Evolutionary conservation across 2,888 invertebrate species (phyloP).

Genomic region (Drosophila austrosaltans): DNA sequence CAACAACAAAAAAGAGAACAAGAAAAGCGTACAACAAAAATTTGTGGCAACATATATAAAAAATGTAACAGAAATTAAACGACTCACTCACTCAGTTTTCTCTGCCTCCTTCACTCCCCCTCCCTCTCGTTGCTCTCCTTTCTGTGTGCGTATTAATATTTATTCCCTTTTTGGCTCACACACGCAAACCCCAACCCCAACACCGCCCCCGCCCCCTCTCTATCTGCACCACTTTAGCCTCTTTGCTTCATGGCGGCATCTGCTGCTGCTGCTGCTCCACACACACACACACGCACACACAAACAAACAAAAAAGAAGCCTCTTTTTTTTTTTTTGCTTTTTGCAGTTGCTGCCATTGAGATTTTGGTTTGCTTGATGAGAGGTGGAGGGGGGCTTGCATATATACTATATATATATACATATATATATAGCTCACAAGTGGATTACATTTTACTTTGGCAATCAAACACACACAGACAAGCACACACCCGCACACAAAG

Average conservation of each 20-base stretch:
- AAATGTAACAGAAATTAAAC: conserved; percentile 72
- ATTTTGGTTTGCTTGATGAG: neutral
- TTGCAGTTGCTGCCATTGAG: neutral
- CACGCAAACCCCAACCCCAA: conserved; percentile 38
- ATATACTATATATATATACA: neutral
- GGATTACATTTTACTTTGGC: conserved; percentile 66
- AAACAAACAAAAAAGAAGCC: neutral
- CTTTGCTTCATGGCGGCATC: conserved; percentile 8
- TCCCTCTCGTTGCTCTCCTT: neutral
- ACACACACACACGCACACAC: neutral
- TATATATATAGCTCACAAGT: conserved; percentile 27
- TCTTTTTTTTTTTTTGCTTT: neutral
- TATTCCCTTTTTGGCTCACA: conserved; percentile 41
- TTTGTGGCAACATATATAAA: conserved; percentile 19
- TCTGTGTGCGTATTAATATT: conserved; percentile 36
- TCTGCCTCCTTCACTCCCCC: neutral
- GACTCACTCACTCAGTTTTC: conserved; percentile 47
- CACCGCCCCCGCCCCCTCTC: neutral
- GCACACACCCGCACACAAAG: neutral
- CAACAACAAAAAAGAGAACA: conserved; percentile 34
- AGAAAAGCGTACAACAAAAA: conserved; percentile 41
- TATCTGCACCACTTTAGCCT: neutral
- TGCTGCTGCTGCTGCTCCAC: neutral
- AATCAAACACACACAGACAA: conserved; percentile 47
- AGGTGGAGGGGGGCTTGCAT: neutral